Evolutionary conservation across 2,113 vertebrate genomes (phyloP).

Genomic region (Corythaeola cristata): DNA sequence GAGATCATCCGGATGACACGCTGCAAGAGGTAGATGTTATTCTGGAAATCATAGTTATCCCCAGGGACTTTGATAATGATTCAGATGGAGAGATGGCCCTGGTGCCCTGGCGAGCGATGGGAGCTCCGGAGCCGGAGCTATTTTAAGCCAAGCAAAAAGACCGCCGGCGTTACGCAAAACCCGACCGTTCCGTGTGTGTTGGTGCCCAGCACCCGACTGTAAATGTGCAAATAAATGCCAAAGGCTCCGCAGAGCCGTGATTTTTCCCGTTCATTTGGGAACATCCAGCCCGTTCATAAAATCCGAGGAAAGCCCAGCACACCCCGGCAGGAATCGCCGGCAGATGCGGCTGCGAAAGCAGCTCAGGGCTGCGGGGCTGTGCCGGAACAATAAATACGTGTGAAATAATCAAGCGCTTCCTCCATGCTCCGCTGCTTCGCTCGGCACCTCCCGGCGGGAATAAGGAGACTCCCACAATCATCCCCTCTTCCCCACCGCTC

Average conservation of each 20-base stretch:
- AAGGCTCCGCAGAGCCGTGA: background rate
- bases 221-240: background rate
- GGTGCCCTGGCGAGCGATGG: background rate
- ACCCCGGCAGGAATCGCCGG: rapidly evolving
- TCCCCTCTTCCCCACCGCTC: no score
- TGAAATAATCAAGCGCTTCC: background rate
- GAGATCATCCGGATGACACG: background rate
- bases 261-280: background rate
- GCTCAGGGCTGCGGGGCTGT: background rate
- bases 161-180: background rate
- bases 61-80: background rate
- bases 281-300: background rate
- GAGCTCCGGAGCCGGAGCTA: background rate
- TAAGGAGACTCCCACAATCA: background rate
- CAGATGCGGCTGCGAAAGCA: background rate
- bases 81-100: background rate
- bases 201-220: background rate
- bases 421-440: background rate
- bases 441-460: background rate
- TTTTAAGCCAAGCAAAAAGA: background rate
- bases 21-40: background rate
- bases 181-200: background rate
- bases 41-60: background rate
- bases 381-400: background rate
- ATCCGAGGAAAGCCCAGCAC: background rate